A percentile compares a stretch with the other conserved stretches of the same genome.
Conservation (phyloP, 2,888 invertebrate species). For the Lepidocyrtoides sp. region DNA sequence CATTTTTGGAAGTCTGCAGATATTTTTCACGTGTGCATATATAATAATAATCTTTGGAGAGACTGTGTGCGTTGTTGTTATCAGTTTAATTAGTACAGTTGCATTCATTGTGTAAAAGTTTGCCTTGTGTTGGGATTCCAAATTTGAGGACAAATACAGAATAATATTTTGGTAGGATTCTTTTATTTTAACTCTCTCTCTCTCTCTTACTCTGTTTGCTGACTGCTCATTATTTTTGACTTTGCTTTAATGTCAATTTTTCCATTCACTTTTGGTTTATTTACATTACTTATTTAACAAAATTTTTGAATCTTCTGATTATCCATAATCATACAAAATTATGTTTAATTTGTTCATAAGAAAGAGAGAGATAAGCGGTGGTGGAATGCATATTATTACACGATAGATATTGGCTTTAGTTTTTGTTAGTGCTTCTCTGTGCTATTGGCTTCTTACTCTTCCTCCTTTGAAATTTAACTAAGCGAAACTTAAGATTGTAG, state of each 20-base stretch:
- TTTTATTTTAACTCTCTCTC: neutral
- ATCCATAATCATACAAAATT: conserved; percentile 42
- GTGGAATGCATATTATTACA: neutral
- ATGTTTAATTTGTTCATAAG: neutral
- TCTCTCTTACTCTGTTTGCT: neutral
- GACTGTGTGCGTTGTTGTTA: neutral
- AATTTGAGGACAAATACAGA: too few relatives aligned
- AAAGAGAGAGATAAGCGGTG: too few relatives aligned
- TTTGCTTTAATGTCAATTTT: conserved; percentile 16
- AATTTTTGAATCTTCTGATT: conserved; percentile 17
- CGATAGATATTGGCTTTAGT: neutral
- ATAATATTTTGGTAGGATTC: neutral
- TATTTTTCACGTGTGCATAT: neutral
- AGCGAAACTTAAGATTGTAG: conserved; percentile 12
- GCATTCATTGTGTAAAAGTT: neutral
- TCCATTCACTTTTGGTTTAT: conserved; percentile 13
- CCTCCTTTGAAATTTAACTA: neutral
- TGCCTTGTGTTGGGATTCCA: neutral
- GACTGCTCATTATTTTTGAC: neutral
- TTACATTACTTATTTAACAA: conserved; percentile 27
- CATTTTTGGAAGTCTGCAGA: conserved; percentile 33
- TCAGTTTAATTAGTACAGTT: neutral
- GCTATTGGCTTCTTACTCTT: conserved; percentile 6
- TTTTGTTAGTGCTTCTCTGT: neutral
- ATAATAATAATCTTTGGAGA: neutral